Evolutionary conservation across 23 tunicate species (phyloP), one percentile per base, ranked within the genome.

Genomic region (Clavelina lepadiformis): DNA sequence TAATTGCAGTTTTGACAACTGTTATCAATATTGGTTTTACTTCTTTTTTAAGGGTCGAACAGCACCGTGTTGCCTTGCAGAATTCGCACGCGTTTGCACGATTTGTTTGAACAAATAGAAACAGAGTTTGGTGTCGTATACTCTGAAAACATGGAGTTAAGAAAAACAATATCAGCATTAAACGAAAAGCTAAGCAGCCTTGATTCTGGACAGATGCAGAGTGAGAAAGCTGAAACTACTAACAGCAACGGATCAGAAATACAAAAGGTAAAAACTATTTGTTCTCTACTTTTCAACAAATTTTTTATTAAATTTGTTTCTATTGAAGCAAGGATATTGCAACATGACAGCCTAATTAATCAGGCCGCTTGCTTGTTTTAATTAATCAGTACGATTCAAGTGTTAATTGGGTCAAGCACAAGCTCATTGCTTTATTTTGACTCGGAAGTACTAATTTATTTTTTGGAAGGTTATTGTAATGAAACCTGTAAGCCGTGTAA

Each of bases 21-120:
- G 49, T 41, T 11, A 41, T 15, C 15, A 8, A 8, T 41, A 41
- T 41, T 11, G 13, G 15, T 11, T 8, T 15, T 8, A 41, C 11
- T 11, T 41, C 15, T 15, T 41, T 41, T 41, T 41, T 8, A 41
- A 15, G 13, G 15, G 49, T 8, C 49, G 15, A 41, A 74, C 6
- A 60, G 31, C 54, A 26, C 44, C 32, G 68, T 21, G 13, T 69
- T 78, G 19, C 84, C 84, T 7, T 50, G 76, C 22, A 31, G 46
- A 31, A 21, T 78, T 5, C 61, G 75, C 11, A 68, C 23, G 46
- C 75, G 72, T 4, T 47, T 78, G 45, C 84, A 78, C 47, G 19
- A 33, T 30, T 46, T 80, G 32, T 71, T 80, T 47, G 69, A 63
- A 24, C 86, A 82, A 65, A 82, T 82, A 18, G 89, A 82, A 65